Conservation (phyloP, 2,888 invertebrate genomes). For the Ellobium chinense region DNA sequence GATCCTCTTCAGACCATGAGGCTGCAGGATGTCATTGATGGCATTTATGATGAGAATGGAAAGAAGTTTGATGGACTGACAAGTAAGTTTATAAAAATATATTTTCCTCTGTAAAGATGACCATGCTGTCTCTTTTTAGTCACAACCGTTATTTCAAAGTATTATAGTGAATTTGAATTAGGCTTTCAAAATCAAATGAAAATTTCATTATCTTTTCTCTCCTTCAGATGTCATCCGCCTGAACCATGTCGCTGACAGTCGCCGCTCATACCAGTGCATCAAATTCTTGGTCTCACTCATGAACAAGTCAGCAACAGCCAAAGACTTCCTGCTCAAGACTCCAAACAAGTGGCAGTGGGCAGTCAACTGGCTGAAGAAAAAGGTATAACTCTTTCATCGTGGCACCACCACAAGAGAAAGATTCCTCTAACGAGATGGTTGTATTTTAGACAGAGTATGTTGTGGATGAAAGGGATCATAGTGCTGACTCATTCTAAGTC, state of each 20-base stretch:
- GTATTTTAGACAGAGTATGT: too few species aligned
- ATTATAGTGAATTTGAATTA: too few species aligned
- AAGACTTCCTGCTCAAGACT: constrained; percentile 78
- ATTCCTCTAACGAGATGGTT: too few species aligned
- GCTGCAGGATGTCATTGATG: constrained; percentile 78
- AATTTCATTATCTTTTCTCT: background rate
- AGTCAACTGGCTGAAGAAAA: constrained; percentile 80
- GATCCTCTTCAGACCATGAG: constrained; percentile 77
- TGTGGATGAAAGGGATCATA: too few species aligned
- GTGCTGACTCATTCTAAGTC: too few species aligned
- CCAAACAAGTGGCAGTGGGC: constrained; percentile 81
- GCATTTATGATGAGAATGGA: constrained; percentile 73
- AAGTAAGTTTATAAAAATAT: too few species aligned
- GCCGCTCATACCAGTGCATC: constrained; percentile 80
- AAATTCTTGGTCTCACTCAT: constrained; percentile 80
- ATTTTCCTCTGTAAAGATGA: too few species aligned
- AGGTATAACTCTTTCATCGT: constrained; percentile 76
- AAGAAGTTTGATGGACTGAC: constrained; percentile 77
- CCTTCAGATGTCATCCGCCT: constrained; percentile 75
- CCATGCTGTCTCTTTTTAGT: too few species aligned
- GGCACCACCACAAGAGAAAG: too few species aligned
- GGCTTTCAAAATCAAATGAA: too few species aligned
- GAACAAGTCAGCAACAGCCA: constrained; percentile 76
- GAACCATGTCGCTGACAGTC: constrained; percentile 78
- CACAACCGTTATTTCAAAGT: too few species aligned